These are phyloP conservation scores for Halocynthia roretzi DNA, from an alignment of 23 tunicate species.

Conservation along the genomic window DNA sequence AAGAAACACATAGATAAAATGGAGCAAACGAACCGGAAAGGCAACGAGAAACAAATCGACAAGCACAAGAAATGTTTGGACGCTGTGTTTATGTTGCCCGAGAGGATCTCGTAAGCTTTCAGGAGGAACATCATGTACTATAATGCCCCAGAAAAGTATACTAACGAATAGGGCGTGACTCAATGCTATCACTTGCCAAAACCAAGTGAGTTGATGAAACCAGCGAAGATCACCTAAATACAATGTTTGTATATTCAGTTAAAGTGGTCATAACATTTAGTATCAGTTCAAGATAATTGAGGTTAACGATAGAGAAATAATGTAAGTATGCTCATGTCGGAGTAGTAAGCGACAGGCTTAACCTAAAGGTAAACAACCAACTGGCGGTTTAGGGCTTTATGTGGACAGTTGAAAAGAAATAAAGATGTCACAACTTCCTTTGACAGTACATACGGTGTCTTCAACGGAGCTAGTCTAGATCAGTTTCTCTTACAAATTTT, in stretches of 20 bases:
- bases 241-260: not conserved
- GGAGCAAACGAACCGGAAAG: not conserved
- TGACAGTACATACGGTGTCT: too few species aligned
- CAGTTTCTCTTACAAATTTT: too few species aligned
- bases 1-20: not conserved
- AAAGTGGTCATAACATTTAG: not conserved
- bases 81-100: not conserved
- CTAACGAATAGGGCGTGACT: not conserved
- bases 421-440: too few species aligned
- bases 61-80: not conserved
- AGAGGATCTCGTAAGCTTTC: not conserved
- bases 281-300: not conserved
- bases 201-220: not conserved
- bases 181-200: not conserved
- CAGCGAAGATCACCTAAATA: not conserved
- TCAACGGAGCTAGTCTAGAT: too few species aligned
- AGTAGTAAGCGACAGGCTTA: too few species aligned
- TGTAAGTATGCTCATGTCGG: not conserved
- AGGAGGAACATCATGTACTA: not conserved
- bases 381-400: too few species aligned
- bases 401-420: too few species aligned
- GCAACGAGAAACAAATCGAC: not conserved
- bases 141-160: conserved; percentile 1
- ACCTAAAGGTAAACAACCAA: too few species aligned
- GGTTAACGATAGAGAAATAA: not conserved